Conservation (phyloP, 2,797 vertebrate species). For the Catostomus latipinnis region DNA sequence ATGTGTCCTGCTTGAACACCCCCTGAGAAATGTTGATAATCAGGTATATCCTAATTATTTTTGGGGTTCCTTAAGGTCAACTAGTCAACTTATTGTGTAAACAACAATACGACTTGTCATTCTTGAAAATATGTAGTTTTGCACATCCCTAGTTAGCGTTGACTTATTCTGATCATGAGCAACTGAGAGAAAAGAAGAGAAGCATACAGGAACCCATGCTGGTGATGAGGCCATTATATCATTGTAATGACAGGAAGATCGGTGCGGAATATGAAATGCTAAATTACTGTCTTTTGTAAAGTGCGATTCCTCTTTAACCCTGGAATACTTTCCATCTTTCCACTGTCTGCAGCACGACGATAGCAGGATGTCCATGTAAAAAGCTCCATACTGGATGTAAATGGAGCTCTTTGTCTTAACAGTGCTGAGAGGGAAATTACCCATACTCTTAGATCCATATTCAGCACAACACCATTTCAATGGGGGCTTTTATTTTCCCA, state of each 20-base stretch:
- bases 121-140: too few relatives aligned
- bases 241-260: slow-evolving; percentile 30
- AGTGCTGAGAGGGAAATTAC: slow-evolving; percentile 30
- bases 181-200: background rate
- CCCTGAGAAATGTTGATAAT: too few relatives aligned
- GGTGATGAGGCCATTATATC: slow-evolving; percentile 18
- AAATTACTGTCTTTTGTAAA: slow-evolving; percentile 26
- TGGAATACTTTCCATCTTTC: slow-evolving; percentile 40
- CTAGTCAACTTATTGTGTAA: too few relatives aligned
- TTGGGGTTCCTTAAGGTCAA: too few relatives aligned
- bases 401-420: slow-evolving; percentile 49
- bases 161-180: background rate
- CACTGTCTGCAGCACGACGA: slow-evolving; percentile 30
- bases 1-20: too few relatives aligned
- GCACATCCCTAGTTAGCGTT: too few relatives aligned
- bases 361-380: slow-evolving; percentile 42
- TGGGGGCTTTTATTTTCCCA: slow-evolving; percentile 39
- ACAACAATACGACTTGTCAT: too few relatives aligned
- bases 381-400: slow-evolving; percentile 25
- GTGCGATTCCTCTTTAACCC: slow-evolving; percentile 31
- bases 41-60: too few relatives aligned
- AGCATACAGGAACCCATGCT: background rate
- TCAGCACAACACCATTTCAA: slow-evolving; percentile 40
- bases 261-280: slow-evolving; percentile 31
- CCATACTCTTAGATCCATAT: slow-evolving; percentile 27